These are phyloP conservation scores for Eupeodes latifasciatus DNA, from an alignment of 2,888 invertebrate species.

Conservation along the genomic window DNA sequence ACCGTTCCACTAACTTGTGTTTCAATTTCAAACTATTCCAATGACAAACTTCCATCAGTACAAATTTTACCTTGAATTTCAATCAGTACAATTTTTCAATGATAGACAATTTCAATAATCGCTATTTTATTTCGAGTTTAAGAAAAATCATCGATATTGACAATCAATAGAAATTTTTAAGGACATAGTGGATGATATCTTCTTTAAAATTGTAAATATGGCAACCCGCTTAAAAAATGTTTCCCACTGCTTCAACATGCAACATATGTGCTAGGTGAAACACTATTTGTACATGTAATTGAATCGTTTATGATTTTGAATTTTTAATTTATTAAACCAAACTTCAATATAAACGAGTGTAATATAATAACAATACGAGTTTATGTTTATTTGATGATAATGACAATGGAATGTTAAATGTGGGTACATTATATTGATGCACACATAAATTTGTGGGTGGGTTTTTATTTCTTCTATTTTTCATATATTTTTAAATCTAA, in stretches of 20 bases:
- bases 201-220: not conserved
- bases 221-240: not conserved
- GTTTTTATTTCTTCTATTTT: not conserved
- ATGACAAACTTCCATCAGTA: too few species aligned
- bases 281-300: conserved; percentile 67
- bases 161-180: too few species aligned
- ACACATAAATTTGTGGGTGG: conserved; percentile 54
- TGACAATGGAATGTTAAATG: conserved; percentile 32
- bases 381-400: conserved; percentile 65
- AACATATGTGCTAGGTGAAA: conserved; percentile 49
- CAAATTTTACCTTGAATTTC: too few species aligned
- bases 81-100: too few species aligned
- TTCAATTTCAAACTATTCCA: too few species aligned
- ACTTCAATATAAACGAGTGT: not conserved
- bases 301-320: conserved; percentile 72
- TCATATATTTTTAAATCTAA: not conserved
- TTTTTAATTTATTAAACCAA: conserved; percentile 54
- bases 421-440: conserved; percentile 41
- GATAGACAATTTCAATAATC: too few species aligned
- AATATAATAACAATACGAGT: conserved; percentile 24
- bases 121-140: too few species aligned
- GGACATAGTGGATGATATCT: not conserved
- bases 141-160: too few species aligned
- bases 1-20: too few species aligned
- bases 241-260: conserved; percentile 52